Evolutionary conservation across 2,113 vertebrate genomes (phyloP).

Genomic region (Aphyosemion australe): DNA sequence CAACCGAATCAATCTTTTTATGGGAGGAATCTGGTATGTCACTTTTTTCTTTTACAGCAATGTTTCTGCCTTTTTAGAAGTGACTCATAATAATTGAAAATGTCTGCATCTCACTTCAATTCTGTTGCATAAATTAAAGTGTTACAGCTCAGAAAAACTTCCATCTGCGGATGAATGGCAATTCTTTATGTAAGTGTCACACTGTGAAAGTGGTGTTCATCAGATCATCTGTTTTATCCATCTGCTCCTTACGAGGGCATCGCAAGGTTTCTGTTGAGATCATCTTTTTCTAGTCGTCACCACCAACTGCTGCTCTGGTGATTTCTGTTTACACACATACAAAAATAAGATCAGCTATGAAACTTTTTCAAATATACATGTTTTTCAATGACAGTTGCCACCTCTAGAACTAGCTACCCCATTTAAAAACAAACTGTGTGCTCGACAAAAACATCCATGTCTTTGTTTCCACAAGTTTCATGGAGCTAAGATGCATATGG

Average conservation of each 20-base stretch:
- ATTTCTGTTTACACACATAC: slow-evolving; percentile 3
- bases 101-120: slow-evolving; percentile 18
- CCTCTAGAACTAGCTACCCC: no score
- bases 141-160: neutral
- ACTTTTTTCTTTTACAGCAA: neutral
- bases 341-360: no score
- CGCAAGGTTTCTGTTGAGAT: slow-evolving; percentile 36
- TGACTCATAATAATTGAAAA: slow-evolving; percentile 12
- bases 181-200: slow-evolving; percentile 25
- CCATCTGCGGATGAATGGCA: neutral
- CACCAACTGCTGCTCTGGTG: slow-evolving; percentile 42
- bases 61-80: slow-evolving; percentile 8
- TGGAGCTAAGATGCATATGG: no score
- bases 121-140: slow-evolving; percentile 29
- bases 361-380: no score
- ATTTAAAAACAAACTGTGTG: no score
- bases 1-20: slow-evolving; percentile 20
- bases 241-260: slow-evolving; percentile 44
- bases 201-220: slow-evolving; percentile 30
- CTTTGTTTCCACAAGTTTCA: no score
- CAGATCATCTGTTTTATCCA: slow-evolving; percentile 60
- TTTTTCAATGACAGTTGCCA: no score
- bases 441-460: no score
- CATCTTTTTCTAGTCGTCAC: slow-evolving; percentile 21
- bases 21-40: slow-evolving; percentile 31